These are phyloP conservation scores for Plusia festucae DNA, from an alignment of 2,888 invertebrate genomes.

Conservation along the genomic window DNA sequence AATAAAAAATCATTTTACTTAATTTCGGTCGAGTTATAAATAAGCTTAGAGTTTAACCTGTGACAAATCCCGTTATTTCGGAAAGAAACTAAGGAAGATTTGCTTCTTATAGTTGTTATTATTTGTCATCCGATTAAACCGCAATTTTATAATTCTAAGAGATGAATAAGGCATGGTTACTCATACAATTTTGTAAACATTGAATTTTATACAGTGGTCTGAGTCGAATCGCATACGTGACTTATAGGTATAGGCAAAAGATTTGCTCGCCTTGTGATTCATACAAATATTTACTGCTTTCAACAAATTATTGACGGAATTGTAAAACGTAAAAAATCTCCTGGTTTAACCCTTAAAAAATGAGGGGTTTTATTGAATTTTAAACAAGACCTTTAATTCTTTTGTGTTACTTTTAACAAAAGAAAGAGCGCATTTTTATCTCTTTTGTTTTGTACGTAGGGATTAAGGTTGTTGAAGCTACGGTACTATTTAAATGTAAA, in stretches of 20 bases:
- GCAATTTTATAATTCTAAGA: constrained; percentile 36
- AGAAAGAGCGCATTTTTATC: neutral
- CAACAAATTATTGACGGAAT: constrained; percentile 62
- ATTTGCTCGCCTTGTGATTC: constrained; percentile 69
- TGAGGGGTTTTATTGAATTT: neutral
- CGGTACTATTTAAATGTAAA: neutral
- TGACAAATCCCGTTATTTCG: neutral
- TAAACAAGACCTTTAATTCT: neutral
- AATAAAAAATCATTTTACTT: neutral
- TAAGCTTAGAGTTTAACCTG: neutral
- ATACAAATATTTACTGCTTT: constrained; percentile 61
- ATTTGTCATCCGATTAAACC: constrained; percentile 17
- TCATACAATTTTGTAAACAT: constrained; percentile 72
- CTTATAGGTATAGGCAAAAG: constrained; percentile 63
- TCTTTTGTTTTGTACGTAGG: neutral
- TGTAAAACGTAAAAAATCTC: constrained; percentile 50
- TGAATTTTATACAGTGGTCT: constrained; percentile 66
- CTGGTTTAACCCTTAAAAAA: constrained; percentile 34
- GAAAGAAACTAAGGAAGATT: constrained; percentile 3
- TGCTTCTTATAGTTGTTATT: constrained; percentile 10
- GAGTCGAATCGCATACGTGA: constrained; percentile 68
- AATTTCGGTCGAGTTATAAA: neutral
- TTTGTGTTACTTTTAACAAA: neutral
- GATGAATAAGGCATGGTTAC: constrained; percentile 68
- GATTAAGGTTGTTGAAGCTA: neutral